Percentiles rank a stretch among this genome's conserved stretches.
Conservation (phyloP, 1,140 invertebrate genomes). For the Pemphigus obesinymphae region DNA sequence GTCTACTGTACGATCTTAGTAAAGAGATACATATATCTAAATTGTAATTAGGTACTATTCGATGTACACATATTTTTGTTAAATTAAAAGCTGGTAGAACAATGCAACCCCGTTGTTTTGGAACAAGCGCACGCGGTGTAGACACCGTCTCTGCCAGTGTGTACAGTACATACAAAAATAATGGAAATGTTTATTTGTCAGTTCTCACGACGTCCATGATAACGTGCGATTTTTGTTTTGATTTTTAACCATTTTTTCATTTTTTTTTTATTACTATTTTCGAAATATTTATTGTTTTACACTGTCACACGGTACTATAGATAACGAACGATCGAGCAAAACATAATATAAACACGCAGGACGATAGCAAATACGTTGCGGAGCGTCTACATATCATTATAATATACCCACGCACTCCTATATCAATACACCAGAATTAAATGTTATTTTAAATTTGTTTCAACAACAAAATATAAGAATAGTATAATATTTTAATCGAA, state of each 20-base stretch:
- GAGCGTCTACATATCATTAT: no score
- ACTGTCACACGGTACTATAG: neutral
- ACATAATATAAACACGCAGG: neutral
- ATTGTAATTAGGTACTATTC: no score
- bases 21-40: no score
- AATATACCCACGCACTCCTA: neutral
- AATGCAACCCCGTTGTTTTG: slow-evolving; percentile 10
- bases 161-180: neutral
- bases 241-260: neutral
- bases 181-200: slow-evolving; percentile 17
- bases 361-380: neutral
- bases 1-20: no score
- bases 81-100: no score
- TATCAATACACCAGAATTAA: neutral
- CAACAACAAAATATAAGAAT: neutral
- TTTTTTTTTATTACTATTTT: slow-evolving; percentile 18
- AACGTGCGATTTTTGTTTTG: slow-evolving; percentile 14
- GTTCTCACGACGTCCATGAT: slow-evolving; percentile 21
- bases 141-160: no score
- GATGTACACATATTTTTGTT: no score
- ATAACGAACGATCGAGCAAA: neutral
- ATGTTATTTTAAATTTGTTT: neutral
- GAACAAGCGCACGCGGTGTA: no score
- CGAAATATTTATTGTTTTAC: slow-evolving; percentile 5
- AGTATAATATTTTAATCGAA: neutral